phyloP scores from a whole-genome alignment of 2,888 invertebrate genomes.

The Syrista parreyssii region DNA sequence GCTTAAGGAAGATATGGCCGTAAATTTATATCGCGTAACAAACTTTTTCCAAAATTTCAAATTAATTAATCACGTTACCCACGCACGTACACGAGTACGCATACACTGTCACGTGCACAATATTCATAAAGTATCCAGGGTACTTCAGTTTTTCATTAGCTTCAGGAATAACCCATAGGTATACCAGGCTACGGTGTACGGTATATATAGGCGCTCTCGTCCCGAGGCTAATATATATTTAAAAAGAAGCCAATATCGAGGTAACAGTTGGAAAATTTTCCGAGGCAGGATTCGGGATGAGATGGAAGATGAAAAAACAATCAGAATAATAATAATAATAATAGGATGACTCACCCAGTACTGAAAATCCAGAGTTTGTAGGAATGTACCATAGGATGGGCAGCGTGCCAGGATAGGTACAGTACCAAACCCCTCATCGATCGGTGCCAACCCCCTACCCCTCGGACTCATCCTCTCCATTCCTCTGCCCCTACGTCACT shows the following conservation, averaged over 20 bases:
- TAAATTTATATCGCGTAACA: constrained; percentile 23
- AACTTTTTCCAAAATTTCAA: constrained; percentile 24
- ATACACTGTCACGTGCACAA: background rate
- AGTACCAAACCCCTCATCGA: constrained; percentile 44
- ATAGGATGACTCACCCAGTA: background rate
- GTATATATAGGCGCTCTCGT: background rate
- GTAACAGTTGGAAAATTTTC: background rate
- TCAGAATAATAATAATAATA: background rate
- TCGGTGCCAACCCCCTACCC: constrained; percentile 29
- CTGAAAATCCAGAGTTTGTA: constrained; percentile 15
- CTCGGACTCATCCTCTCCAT: constrained; percentile 20
- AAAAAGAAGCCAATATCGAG: constrained; percentile 9
- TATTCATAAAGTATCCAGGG: background rate
- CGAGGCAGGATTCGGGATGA: constrained; percentile 13
- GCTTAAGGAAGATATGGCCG: background rate
- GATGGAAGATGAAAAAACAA: constrained; percentile 12
- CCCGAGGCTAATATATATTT: constrained; percentile 11
- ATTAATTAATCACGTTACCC: constrained; percentile 13
- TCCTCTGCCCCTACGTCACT: constrained; percentile 13
- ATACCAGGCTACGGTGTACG: constrained; percentile 3
- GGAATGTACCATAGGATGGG: constrained; percentile 26
- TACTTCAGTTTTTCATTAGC: background rate
- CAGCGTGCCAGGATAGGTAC: constrained; percentile 37
- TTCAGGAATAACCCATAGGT: background rate
- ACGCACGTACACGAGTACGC: too few relatives aligned